phyloP scores from a whole-genome alignment of 2,888 invertebrate genomes.

The Chironomus riparius region DNA sequence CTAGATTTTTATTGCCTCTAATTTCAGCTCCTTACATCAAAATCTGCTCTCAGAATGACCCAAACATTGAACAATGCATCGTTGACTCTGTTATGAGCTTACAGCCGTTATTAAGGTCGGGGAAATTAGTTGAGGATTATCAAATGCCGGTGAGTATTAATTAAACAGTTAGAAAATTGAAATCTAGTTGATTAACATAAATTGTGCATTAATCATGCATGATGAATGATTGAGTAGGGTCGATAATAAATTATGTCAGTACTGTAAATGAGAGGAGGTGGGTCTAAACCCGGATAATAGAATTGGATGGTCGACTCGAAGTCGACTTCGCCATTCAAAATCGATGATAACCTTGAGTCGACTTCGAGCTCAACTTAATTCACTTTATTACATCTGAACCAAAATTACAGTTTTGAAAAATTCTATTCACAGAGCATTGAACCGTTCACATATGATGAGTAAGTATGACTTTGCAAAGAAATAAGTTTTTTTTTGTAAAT shows the following conservation, averaged over 20 bases:
- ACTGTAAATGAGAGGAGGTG: too few relatives aligned
- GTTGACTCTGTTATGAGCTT: neutral
- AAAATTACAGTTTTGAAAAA: neutral
- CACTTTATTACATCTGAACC: too few relatives aligned
- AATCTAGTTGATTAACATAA: too few relatives aligned
- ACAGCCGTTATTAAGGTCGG: neutral
- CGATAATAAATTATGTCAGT: too few relatives aligned
- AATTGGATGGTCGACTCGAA: too few relatives aligned
- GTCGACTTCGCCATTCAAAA: too few relatives aligned
- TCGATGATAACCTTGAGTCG: too few relatives aligned
- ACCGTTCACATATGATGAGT: neutral
- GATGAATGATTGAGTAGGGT: too few relatives aligned
- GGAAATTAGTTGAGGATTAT: neutral
- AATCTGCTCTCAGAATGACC: neutral
- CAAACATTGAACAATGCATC: neutral
- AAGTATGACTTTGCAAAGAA: neutral
- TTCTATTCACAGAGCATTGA: neutral
- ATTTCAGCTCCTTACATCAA: neutral
- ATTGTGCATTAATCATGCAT: too few relatives aligned
- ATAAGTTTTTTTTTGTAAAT: too few relatives aligned
- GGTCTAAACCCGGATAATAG: too few relatives aligned
- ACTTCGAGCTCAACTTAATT: too few relatives aligned
- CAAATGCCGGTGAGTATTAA: neutral
- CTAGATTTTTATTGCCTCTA: neutral
- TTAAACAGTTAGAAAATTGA: neutral